Base-by-base conservation (phyloP, 64 coral and sea anemone species). In the Cladopsammia gracilis region DNA sequence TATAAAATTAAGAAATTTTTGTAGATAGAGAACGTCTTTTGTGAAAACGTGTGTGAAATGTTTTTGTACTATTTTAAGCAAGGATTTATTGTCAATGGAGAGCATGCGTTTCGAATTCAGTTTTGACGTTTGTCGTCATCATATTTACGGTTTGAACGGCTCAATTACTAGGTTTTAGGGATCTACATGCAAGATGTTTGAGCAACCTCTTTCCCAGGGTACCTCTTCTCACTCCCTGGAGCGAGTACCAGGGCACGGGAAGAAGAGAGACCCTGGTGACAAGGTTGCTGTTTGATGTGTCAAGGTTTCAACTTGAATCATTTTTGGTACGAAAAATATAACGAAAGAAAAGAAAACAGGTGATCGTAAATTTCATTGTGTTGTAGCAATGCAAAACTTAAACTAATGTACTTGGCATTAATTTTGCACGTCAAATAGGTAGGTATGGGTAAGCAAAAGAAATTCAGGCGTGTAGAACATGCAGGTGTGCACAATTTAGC, bases 21-120 rank as follows among this genome's bases (percentile, higher is more conserved):
- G 61, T 84, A 68, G 80, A 84, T 67, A 84, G 80, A 14, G 3
- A 18, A 24, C 9, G 67, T 16, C 0, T 48, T 68, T 48, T 67
- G 42, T 84, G 8, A 62, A 65, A 67, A 68, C 10, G 16, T 18
- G 54, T 49, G 22, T 67, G 44, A 34, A 34, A 83, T 18, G 45
- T 16, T 83, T 83, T 83, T 83, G 14, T 84, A 84, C 62, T 84
- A 84, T 84, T 84, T 75, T 84, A 67, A 48, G 46, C 24, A 48
- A 68, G 15, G 43, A 82, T 64, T 62, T 64, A 42, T 13, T 18
- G 12, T 14, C 11, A 75, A 49, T 49, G 3, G 70, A 1, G 9
- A 78, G n/a, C 51, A 26, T 52, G 47, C 7, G 44, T 58, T 56
- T 54, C 24, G 24, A 24, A 52, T 78, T 58, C 19, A 49, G 48